Evolutionary conservation across 2,113 vertebrate genomes (phyloP).

Genomic region (Solea solea): DNA sequence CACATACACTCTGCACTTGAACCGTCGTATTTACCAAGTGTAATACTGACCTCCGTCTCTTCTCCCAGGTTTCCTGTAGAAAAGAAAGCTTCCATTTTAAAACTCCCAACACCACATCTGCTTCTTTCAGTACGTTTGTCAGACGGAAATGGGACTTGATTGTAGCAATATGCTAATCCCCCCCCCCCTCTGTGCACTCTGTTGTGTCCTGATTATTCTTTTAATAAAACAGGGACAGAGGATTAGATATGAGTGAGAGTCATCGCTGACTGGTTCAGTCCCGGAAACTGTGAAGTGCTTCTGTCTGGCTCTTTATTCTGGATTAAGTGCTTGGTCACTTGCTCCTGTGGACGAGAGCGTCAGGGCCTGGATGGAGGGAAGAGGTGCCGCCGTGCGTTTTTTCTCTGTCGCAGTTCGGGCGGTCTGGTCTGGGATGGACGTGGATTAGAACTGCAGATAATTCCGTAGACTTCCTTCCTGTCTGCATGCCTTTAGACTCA

Average conservation of each 20-base stretch:
- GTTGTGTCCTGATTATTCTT: background rate
- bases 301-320: constrained; percentile 32
- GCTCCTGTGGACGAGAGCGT: background rate
- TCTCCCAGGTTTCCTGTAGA: constrained; percentile 44
- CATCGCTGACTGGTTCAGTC: constrained; percentile 25
- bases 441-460: constrained; percentile 38
- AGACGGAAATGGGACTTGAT: constrained; percentile 5
- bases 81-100: background rate
- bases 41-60: constrained; percentile 73
- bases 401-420: constrained; percentile 26
- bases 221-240: constrained; percentile 16
- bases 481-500: constrained; percentile 51
- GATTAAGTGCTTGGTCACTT: constrained; percentile 59
- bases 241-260: constrained; percentile 1
- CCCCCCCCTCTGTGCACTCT: background rate
- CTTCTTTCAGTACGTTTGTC: constrained; percentile 2
- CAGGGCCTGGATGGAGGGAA: background rate
- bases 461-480: constrained; percentile 33
- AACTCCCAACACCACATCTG: constrained; percentile 21
- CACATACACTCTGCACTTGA: constrained; percentile 65
- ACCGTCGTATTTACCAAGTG: constrained; percentile 52
- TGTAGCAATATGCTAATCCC: constrained; percentile 15
- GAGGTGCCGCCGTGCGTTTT: constrained; percentile 12
- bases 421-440: constrained; percentile 26
- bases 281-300: constrained; percentile 49